Base-by-base conservation (phyloP, 2,113 vertebrate genomes). In the Microcebus lehilahytsara region DNA sequence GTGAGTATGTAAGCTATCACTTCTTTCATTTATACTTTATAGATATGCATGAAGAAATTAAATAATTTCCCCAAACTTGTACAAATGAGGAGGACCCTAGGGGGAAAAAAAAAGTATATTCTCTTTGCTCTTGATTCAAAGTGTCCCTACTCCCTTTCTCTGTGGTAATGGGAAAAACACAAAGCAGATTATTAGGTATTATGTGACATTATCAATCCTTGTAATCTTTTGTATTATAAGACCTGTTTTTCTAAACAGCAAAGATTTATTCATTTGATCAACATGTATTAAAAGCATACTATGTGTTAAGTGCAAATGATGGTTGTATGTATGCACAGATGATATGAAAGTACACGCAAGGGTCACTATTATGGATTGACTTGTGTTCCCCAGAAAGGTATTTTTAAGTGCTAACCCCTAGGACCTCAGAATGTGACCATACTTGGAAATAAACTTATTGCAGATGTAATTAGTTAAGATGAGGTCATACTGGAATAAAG, bases 21-120 rank as follows among this genome's bases (percentile, higher is more conserved):
- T 74, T 86, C 22, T 75, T 95, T 90, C 46, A 89, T 85, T 96
- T 92, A 49, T 93, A 74, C 84, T 93, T 95, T 88, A 89, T 62
- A 94, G 58, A 77, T 84, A 88, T 85, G 23, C 58, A 89, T 53
- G n/a, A 87, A 93, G 37, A 95, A 95, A 92, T 97, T 96, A 95
- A 93, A 25, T 42, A 80, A 97, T 93, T 94, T 96, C 12, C 81
- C 51, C 37, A 88, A 89, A 60, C 58, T 32, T 87, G 23, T 12
- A 46, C 22, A 83, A 83, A 93, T 79, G 89, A 72, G 77, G 64
- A 95, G 60, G 22, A 77, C 14, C 17, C 32, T 87, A 66, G 51
- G 37, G 3, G 3, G 14, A 49, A 84, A 93, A 49, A 94, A 93
- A 23, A 95, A 92, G 30, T 96, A 74, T 66, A 84, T 80, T 88